Conservation (phyloP, 1,140 invertebrate genomes). For the Ips typographus region DNA sequence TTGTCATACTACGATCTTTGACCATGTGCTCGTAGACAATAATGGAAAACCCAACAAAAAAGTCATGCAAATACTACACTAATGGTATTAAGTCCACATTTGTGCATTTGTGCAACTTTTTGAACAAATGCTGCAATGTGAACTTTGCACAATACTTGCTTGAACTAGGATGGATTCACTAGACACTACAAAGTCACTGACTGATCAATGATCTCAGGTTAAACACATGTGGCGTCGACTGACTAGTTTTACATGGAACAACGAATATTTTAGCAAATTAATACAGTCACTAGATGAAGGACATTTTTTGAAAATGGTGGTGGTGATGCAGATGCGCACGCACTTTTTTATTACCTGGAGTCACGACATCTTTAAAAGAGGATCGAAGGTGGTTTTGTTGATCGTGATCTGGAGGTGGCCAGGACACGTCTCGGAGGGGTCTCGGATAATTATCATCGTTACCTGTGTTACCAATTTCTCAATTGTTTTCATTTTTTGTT, state of each 20-base stretch:
- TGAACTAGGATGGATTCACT: background rate
- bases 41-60: too few relatives aligned
- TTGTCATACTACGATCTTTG: background rate
- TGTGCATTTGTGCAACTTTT: too few relatives aligned
- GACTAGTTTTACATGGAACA: background rate
- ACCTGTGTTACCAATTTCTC: constrained; percentile 40
- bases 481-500: constrained; percentile 6
- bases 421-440: constrained; percentile 44
- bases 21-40: too few relatives aligned
- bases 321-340: constrained; percentile 19
- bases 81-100: too few relatives aligned
- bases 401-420: constrained; percentile 47
- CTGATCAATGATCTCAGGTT: background rate
- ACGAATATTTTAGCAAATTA: background rate
- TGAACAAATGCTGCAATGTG: too few relatives aligned
- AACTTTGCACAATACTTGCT: too few relatives aligned
- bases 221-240: constrained; percentile 3
- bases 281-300: background rate
- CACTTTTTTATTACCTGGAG: constrained; percentile 41
- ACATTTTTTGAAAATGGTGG: constrained; percentile 12
- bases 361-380: constrained; percentile 46
- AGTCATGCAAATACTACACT: too few relatives aligned
- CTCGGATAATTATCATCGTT: constrained; percentile 36
- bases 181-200: background rate
- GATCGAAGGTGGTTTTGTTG: constrained; percentile 41